Evolutionary conservation across 1,140 invertebrate species (phyloP).

Genomic region (Gryllus bimaculatus): DNA sequence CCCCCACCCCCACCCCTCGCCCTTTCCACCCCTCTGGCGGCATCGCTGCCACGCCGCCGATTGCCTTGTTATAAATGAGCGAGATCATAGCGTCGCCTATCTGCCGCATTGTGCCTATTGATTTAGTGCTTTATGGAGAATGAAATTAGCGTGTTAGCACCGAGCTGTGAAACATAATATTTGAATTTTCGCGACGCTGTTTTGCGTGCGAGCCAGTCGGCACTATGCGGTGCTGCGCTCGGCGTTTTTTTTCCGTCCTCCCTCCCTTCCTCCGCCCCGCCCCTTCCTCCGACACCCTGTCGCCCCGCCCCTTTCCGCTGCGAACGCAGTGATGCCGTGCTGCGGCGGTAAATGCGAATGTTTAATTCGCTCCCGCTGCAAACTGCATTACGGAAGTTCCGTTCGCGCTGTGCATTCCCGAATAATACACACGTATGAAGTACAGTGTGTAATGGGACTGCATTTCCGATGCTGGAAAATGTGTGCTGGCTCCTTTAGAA

Average conservation of each 20-base stretch:
- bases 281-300: background rate
- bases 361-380: background rate
- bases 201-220: background rate
- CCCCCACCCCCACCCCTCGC: too few relatives aligned
- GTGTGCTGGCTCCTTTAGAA: background rate
- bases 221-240: background rate
- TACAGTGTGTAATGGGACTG: background rate
- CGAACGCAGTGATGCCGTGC: too few relatives aligned
- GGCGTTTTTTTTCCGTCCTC: background rate
- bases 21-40: background rate
- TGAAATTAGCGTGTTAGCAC: background rate
- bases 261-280: background rate
- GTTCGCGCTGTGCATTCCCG: background rate
- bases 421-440: background rate
- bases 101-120: background rate
- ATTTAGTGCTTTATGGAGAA: slow-evolving; percentile 5
- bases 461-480: background rate
- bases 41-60: background rate
- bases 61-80: background rate
- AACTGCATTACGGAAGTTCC: slow-evolving; percentile 3
- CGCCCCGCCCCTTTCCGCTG: too few relatives aligned
- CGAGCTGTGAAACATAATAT: slow-evolving; percentile 4
- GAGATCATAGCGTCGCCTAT: background rate
- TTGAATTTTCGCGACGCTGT: slow-evolving; percentile 1
- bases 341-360: background rate